Evolutionary conservation across 2,888 invertebrate species (phyloP).

Genomic region (Melikaiella ostensackeni): DNA sequence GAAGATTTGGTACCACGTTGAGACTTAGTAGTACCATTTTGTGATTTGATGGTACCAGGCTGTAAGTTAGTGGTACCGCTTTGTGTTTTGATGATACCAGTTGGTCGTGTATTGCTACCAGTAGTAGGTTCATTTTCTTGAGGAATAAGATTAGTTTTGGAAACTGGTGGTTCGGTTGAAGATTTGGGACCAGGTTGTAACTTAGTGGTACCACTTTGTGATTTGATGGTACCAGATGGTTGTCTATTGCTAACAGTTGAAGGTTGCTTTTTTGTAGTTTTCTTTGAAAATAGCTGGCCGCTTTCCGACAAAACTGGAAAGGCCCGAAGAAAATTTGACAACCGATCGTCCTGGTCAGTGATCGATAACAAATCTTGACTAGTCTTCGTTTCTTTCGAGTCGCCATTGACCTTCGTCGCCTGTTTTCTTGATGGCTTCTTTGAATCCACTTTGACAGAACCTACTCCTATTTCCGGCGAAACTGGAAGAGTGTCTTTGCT

Average conservation of each 20-base stretch:
- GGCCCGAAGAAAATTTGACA: background rate
- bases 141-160: background rate
- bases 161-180: background rate
- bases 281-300: background rate
- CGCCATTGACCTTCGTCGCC: background rate
- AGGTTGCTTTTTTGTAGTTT: background rate
- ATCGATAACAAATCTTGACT: conserved; percentile 16
- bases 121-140: background rate
- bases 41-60: background rate
- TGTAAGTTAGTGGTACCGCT: background rate
- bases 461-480: conserved; percentile 15
- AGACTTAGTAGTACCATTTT: background rate
- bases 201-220: background rate
- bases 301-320: background rate
- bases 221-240: background rate
- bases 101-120: background rate
- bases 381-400: conserved; percentile 21
- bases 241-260: background rate
- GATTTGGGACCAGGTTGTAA: background rate
- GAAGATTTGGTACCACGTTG: background rate
- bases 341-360: conserved; percentile 7
- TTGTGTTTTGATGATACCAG: background rate
- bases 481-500: conserved; percentile 22
- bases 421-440: conserved; percentile 20
- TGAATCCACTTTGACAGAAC: conserved; percentile 22